Percentiles rank a stretch among this genome's conserved stretches.
Evolutionary conservation across 2,113 vertebrate genomes (phyloP).

Genomic region (Psettodes erumei): DNA sequence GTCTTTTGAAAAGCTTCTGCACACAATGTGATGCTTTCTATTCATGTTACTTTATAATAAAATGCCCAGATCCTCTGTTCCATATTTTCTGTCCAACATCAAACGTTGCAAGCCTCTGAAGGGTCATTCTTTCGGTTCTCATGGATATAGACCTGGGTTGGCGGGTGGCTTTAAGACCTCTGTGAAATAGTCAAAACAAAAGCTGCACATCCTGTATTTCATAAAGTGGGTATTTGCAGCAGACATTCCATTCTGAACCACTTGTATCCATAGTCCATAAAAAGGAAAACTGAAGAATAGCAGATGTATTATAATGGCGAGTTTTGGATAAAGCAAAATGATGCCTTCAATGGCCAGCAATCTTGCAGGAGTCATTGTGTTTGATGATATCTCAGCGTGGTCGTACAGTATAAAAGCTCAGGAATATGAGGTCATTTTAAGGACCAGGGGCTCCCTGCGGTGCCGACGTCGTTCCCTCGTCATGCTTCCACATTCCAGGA

Average conservation of each 20-base stretch:
- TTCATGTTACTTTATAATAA: neutral
- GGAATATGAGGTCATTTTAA: conserved; percentile 65
- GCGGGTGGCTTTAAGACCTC: conserved; percentile 8
- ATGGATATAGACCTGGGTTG: neutral
- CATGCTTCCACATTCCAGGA: conserved; percentile 47
- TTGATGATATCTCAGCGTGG: conserved; percentile 54
- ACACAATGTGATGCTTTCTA: neutral
- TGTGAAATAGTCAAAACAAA: conserved; percentile 23
- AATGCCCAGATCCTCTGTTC: neutral
- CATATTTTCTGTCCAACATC: neutral
- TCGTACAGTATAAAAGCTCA: conserved; percentile 64
- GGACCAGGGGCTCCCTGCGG: conserved; percentile 55
- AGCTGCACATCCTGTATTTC: conserved; percentile 5
- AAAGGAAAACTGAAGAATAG: conserved; percentile 20
- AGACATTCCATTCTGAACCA: neutral
- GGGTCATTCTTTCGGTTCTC: neutral
- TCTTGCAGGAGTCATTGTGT: conserved; percentile 53
- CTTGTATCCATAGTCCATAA: conserved; percentile 9
- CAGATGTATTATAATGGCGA: conserved; percentile 10
- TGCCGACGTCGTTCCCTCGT: conserved; percentile 28
- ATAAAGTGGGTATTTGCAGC: conserved; percentile 31
- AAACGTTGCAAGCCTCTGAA: conserved; percentile 2
- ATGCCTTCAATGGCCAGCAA: conserved; percentile 57
- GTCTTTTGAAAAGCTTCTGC: neutral
- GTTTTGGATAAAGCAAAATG: conserved; percentile 54